Conservation (phyloP, 2,113 vertebrate species). For the Aegypius monachus region DNA sequence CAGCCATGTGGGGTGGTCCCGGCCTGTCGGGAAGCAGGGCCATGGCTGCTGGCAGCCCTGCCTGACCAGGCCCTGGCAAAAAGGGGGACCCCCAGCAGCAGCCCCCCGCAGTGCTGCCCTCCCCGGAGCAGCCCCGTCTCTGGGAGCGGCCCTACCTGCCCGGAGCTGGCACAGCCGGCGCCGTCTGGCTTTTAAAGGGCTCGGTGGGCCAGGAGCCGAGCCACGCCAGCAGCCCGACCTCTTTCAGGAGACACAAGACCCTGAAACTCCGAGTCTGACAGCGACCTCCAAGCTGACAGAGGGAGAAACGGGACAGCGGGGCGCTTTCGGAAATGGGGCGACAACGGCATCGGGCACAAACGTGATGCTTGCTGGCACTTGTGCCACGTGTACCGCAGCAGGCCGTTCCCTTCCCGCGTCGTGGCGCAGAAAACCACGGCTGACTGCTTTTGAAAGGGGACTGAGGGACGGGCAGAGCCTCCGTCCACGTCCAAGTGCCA, state of each 20-base stretch:
- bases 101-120: not conserved
- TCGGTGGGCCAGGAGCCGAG: not conserved
- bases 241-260: not conserved
- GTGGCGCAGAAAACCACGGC: accelerated
- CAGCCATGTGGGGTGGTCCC: accelerated
- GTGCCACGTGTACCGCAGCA: accelerated
- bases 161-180: not conserved
- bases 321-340: accelerated
- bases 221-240: accelerated
- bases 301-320: not conserved
- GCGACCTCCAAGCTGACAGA: not conserved
- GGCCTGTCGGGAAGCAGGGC: accelerated
- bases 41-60: accelerated
- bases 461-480: accelerated
- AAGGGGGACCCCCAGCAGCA: not conserved
- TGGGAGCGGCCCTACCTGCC: accelerated
- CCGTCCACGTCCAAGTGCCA: accelerated
- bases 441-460: not conserved
- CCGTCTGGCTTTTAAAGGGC: not conserved
- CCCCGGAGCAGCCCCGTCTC: not conserved
- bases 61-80: not conserved
- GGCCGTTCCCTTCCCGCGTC: not conserved
- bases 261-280: accelerated
- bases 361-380: accelerated
- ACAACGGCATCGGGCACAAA: not conserved